A percentile compares a stretch with the other conserved stretches of the same genome.
Evolutionary conservation across 2,797 vertebrate species (phyloP).

Genomic region (Sebastiscus tertius): DNA sequence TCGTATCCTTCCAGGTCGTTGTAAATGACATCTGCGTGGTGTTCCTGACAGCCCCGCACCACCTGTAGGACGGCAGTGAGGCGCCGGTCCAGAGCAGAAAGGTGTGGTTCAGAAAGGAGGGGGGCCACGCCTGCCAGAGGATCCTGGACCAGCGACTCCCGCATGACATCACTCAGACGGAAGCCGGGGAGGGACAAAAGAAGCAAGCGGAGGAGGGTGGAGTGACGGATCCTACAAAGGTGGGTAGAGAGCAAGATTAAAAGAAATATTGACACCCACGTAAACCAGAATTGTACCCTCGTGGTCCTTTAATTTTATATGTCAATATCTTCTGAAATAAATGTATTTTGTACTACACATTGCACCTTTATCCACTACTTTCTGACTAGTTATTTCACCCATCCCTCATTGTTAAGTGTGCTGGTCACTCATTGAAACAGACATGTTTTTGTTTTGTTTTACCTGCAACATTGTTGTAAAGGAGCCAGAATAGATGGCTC

Average conservation of each 20-base stretch:
- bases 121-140: conserved; percentile 80
- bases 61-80: conserved; percentile 84
- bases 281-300: neutral
- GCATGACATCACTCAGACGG: conserved; percentile 89
- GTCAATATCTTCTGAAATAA: neutral
- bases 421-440: neutral
- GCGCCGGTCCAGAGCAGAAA: conserved; percentile 90
- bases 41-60: conserved; percentile 80
- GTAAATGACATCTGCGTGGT: conserved; percentile 57
- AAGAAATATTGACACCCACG: neutral
- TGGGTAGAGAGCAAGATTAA: rapidly evolving
- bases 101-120: conserved; percentile 86
- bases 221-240: conserved; percentile 86
- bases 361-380: neutral
- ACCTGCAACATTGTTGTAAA: conserved; percentile 95
- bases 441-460: conserved; percentile 6
- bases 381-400: neutral
- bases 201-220: conserved; percentile 88
- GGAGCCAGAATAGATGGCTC: conserved; percentile 92
- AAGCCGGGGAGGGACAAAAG: conserved; percentile 87
- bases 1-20: conserved; percentile 56
- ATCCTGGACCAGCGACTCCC: conserved; percentile 87
- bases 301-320: neutral
- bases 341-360: neutral
- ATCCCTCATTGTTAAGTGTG: neutral